A percentile compares a stretch with the other conserved stretches of the same genome.
phyloP scores from a whole-genome alignment of 2,113 vertebrate species.

The Ondatra zibethicus region DNA sequence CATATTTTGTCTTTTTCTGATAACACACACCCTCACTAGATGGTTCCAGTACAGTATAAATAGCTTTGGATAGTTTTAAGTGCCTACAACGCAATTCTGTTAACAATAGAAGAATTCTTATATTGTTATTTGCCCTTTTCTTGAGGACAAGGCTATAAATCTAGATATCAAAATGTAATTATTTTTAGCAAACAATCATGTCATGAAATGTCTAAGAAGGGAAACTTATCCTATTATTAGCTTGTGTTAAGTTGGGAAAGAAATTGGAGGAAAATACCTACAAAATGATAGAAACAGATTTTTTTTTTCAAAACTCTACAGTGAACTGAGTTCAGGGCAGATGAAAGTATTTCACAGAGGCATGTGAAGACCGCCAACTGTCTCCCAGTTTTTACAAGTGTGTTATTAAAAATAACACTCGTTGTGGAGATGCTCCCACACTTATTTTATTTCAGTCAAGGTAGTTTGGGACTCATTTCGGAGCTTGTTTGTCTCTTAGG shows the following conservation, averaged over 20 bases:
- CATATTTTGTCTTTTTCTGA: neutral
- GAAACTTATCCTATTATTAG: neutral
- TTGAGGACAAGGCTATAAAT: neutral
- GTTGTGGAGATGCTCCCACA: neutral
- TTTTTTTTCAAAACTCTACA: conserved; percentile 44
- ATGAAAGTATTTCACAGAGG: neutral
- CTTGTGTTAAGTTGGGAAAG: neutral
- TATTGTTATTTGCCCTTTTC: neutral
- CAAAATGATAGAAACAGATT: conserved; percentile 21
- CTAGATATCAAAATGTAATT: neutral
- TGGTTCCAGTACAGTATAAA: neutral
- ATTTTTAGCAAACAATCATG: conserved; percentile 43
- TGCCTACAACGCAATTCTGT: neutral
- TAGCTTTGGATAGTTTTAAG: conserved; percentile 10
- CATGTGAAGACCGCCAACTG: neutral
- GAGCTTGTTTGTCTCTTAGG: neutral
- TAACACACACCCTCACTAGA: conserved; percentile 40
- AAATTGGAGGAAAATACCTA: neutral
- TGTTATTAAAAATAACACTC: neutral
- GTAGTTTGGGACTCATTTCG: neutral
- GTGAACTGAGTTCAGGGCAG: conserved; percentile 24
- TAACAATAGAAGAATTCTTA: neutral
- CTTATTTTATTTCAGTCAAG: conserved; percentile 28
- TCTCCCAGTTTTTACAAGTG: neutral
- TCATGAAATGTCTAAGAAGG: neutral